Evolutionary conservation across 2,888 invertebrate species (phyloP).

Genomic region (Criorhina ranunculi): DNA sequence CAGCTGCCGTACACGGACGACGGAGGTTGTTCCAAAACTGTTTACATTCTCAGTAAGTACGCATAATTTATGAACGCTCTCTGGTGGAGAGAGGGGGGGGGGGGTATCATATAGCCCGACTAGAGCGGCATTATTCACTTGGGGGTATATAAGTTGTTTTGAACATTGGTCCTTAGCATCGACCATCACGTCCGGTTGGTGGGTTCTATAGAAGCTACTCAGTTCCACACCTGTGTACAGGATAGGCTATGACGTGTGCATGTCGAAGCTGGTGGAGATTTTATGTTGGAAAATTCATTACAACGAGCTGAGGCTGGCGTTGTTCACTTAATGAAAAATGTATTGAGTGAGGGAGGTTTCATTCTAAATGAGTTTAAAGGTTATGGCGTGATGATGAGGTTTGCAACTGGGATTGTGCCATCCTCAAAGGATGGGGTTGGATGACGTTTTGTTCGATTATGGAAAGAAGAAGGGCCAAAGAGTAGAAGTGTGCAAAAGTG

Average conservation of each 20-base stretch:
- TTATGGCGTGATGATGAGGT: neutral
- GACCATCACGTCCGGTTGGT: slow-evolving; percentile 68
- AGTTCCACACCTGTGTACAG: slow-evolving; percentile 37
- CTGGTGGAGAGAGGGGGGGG: slow-evolving; percentile 33
- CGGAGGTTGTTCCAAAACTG: slow-evolving; percentile 32
- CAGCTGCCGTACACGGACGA: slow-evolving; percentile 4
- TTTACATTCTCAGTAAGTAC: slow-evolving; percentile 52
- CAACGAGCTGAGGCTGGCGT: slow-evolving; percentile 11
- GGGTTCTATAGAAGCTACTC: slow-evolving; percentile 31
- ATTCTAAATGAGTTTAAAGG: slow-evolving; percentile 13
- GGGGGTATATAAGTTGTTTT: slow-evolving; percentile 57
- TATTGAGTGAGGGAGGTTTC: neutral
- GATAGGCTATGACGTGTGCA: neutral
- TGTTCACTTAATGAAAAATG: slow-evolving; percentile 50
- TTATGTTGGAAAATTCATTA: slow-evolving; percentile 38
- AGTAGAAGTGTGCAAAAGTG: too few species aligned
- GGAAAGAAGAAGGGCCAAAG: too few species aligned
- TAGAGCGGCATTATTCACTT: slow-evolving; percentile 43
- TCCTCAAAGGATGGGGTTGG: too few species aligned
- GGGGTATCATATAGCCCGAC: neutral
- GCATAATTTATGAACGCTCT: slow-evolving; percentile 67
- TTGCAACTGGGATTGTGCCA: too few species aligned
- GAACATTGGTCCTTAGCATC: slow-evolving; percentile 54
- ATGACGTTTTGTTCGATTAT: too few species aligned
- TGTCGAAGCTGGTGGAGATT: neutral